phyloP scores from a whole-genome alignment of 2,888 invertebrate species.

The Petrolisthes manimaculis region DNA sequence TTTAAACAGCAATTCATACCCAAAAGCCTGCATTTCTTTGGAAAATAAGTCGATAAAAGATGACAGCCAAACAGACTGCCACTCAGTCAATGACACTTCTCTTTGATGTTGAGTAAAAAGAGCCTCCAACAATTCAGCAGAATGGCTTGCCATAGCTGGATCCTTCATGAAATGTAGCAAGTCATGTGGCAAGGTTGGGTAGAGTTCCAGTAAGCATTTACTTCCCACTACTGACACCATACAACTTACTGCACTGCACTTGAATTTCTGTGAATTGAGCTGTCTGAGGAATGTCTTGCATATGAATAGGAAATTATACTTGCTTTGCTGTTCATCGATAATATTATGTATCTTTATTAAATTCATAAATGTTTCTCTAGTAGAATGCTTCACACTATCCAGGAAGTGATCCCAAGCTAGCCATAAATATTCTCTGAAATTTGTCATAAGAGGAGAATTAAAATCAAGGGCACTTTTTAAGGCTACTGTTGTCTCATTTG shows the following conservation, averaged over 20 bases:
- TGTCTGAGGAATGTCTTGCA: conserved; percentile 27
- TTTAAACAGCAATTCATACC: conserved; percentile 61
- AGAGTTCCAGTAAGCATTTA: conserved; percentile 30
- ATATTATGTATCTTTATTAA: conserved; percentile 43
- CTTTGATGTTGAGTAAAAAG: conserved; percentile 50
- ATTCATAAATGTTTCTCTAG: conserved; percentile 58
- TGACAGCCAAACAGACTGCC: conserved; percentile 58
- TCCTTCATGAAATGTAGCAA: conserved; percentile 49
- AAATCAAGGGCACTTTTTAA: neutral
- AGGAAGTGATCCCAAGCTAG: conserved; percentile 64
- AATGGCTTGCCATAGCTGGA: conserved; percentile 49
- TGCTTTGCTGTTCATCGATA: conserved; percentile 29
- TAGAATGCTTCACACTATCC: conserved; percentile 61
- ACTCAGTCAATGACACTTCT: conserved; percentile 46
- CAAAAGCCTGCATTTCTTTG: conserved; percentile 61
- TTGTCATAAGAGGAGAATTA: conserved; percentile 13
- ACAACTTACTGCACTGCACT: conserved; percentile 59
- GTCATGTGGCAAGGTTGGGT: conserved; percentile 44
- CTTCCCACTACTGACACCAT: conserved; percentile 52
- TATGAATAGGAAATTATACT: conserved; percentile 35
- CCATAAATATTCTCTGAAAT: conserved; percentile 53
- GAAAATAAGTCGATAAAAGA: conserved; percentile 53
- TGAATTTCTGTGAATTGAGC: conserved; percentile 35
- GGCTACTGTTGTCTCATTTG: neutral
- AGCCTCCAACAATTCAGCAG: conserved; percentile 52